Conservation (phyloP, 2,113 vertebrate species). For the Epinephelus cyanopodus region DNA sequence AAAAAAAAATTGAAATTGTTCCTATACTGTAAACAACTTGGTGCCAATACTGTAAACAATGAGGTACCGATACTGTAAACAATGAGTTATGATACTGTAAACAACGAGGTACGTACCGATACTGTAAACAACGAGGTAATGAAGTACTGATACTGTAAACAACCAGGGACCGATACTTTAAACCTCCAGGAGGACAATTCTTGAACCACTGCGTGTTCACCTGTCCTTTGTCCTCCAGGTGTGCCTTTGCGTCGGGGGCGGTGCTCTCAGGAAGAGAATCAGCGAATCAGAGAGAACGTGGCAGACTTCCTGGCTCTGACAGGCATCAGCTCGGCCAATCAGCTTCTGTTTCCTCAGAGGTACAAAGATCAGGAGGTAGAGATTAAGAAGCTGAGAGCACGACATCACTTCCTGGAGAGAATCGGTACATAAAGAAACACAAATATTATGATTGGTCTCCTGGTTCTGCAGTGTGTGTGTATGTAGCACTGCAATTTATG, state of each 20-base stretch:
- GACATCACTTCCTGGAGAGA: conserved; percentile 65
- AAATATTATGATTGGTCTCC: no score
- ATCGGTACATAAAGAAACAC: conserved; percentile 59
- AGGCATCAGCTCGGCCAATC: conserved; percentile 56
- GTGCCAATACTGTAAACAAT: not conserved
- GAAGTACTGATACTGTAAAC: no score
- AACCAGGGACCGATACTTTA: no score
- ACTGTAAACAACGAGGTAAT: no score
- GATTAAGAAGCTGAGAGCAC: conserved; percentile 54
- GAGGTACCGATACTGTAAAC: not conserved
- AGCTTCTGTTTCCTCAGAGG: conserved; percentile 75
- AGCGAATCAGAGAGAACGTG: conserved; percentile 66
- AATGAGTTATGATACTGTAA: not conserved
- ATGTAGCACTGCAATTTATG: no score
- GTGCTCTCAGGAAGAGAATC: conserved; percentile 70
- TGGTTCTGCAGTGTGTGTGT: no score
- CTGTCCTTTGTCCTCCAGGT: conserved; percentile 48
- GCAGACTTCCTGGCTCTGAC: conserved; percentile 75
- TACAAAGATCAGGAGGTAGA: conserved; percentile 41
- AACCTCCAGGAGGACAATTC: no score
- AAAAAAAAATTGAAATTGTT: no score
- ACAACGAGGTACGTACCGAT: not conserved
- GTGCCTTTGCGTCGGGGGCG: conserved; percentile 64
- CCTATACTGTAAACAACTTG: not conserved
- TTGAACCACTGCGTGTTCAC: not conserved